Percentiles rank a stretch among this genome's conserved stretches.
These are phyloP conservation scores for Linnaemya vulpina DNA, from an alignment of 2,888 invertebrate genomes.

Conservation along the genomic window DNA sequence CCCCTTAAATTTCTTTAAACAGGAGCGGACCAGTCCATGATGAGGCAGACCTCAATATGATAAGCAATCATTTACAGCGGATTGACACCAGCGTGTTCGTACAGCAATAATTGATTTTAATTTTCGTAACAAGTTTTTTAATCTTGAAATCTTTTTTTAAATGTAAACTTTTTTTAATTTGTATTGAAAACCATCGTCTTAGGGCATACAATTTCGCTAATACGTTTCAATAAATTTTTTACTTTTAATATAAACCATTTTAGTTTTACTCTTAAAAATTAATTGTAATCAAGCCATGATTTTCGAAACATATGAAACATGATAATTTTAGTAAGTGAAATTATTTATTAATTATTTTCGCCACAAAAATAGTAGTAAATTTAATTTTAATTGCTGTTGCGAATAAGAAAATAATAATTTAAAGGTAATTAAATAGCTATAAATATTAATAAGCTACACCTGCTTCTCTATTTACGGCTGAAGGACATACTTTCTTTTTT, in stretches of 20 bases:
- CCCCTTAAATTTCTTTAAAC: no score
- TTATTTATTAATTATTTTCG: slow-evolving; percentile 59
- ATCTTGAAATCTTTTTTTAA: no score
- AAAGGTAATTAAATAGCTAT: slow-evolving; percentile 5
- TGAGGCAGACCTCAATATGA: no score
- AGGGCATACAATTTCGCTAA: background rate
- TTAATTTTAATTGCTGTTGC: slow-evolving; percentile 45
- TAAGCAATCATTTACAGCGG: no score
- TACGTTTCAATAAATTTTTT: background rate
- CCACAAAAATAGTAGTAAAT: slow-evolving; percentile 31
- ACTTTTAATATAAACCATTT: background rate
- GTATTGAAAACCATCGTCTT: background rate
- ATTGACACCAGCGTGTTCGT: no score
- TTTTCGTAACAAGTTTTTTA: no score
- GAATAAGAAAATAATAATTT: background rate
- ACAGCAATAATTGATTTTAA: no score
- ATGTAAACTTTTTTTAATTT: no score
- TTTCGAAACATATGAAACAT: slow-evolving; percentile 32
- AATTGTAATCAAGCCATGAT: slow-evolving; percentile 31
- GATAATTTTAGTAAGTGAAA: slow-evolving; percentile 21
- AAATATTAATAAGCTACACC: slow-evolving; percentile 3
- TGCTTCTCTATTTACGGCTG: background rate
- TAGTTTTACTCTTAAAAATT: background rate
- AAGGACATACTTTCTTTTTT: background rate
- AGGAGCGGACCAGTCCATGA: no score